Evolutionary conservation across 2,888 invertebrate genomes (phyloP).

Genomic region (Thalpophila matura): DNA sequence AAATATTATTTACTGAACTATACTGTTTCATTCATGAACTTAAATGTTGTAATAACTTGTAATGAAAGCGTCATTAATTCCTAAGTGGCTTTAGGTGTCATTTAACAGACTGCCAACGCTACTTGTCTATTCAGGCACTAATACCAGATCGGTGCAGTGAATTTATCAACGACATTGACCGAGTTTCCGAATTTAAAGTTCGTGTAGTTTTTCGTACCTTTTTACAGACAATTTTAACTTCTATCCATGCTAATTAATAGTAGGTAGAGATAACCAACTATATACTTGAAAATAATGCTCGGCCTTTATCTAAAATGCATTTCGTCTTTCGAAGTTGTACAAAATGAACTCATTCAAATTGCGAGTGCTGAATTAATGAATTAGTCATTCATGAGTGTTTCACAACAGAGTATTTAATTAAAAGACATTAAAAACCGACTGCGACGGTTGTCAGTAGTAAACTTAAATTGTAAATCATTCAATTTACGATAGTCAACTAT

Average conservation of each 20-base stretch:
- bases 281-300: neutral
- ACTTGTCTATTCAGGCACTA: conserved; percentile 37
- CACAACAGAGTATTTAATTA: conserved; percentile 32
- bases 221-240: conserved; percentile 21
- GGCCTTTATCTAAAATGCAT: conserved; percentile 14
- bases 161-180: conserved; percentile 60
- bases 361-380: conserved; percentile 15
- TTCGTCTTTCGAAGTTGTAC: neutral
- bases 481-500: conserved; percentile 47
- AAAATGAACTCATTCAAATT: neutral
- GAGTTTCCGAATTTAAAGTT: conserved; percentile 43
- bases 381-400: conserved; percentile 26
- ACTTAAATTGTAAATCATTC: conserved; percentile 46
- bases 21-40: too few relatives aligned
- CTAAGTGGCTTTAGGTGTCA: neutral
- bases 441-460: conserved; percentile 26
- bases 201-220: conserved; percentile 36
- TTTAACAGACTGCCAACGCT: neutral
- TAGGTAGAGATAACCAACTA: too few relatives aligned
- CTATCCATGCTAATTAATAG: conserved; percentile 26
- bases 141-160: conserved; percentile 25
- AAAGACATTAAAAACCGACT: conserved; percentile 32
- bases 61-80: neutral
- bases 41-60: too few relatives aligned
- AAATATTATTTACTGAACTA: too few relatives aligned